Conservation (phyloP, 2,797 vertebrate species). For the Kryptolebias ocellatus region DNA sequence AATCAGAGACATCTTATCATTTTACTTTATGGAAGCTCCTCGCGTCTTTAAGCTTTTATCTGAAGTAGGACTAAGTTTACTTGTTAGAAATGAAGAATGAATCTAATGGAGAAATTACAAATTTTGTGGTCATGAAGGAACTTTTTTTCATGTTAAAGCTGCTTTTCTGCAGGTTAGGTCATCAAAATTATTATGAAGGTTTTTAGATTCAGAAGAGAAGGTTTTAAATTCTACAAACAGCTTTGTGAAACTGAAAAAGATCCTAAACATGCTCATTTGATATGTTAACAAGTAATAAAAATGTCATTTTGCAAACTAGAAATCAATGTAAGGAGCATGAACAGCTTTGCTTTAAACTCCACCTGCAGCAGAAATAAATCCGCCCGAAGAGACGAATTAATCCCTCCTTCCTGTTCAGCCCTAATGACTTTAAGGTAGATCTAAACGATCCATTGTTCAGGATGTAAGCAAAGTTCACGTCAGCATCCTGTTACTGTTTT, state of each 20-base stretch:
- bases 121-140: too few species aligned
- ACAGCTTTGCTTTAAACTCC: background rate
- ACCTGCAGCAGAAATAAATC: background rate
- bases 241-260: too few species aligned
- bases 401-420: background rate
- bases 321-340: background rate
- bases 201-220: too few species aligned
- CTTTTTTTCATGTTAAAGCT: too few species aligned
- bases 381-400: background rate
- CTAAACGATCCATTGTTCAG: slow-evolving; percentile 10
- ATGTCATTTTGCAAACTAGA: too few species aligned
- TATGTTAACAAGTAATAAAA: too few species aligned
- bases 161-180: too few species aligned
- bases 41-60: slow-evolving; percentile 9
- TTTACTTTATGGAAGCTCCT: slow-evolving; percentile 24
- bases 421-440: slow-evolving; percentile 5
- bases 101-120: too few species aligned
- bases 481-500: slow-evolving; percentile 16
- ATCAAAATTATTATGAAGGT: too few species aligned
- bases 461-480: slow-evolving; percentile 49
- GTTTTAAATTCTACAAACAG: too few species aligned
- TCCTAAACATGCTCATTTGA: too few species aligned
- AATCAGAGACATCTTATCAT: slow-evolving; percentile 49
- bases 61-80: slow-evolving; percentile 25
- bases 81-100: background rate